Percentiles rank a stretch among this genome's conserved stretches.
Conservation (phyloP, 2,797 vertebrate genomes). For the Myoxocephalus aenaeus region DNA sequence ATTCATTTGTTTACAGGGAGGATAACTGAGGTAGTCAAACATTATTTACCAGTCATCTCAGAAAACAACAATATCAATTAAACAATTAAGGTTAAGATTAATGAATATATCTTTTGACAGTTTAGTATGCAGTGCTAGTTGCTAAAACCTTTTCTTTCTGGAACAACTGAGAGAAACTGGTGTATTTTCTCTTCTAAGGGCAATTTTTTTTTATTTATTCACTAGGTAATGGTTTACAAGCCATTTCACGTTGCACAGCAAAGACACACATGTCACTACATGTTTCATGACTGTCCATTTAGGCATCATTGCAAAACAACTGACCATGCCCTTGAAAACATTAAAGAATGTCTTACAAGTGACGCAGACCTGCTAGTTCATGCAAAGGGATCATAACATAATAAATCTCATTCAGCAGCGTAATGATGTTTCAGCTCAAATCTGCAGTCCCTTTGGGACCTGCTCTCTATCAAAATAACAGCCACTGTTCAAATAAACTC, state of each 20-base stretch:
- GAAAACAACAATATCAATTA: slow-evolving; percentile 37
- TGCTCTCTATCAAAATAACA: slow-evolving; percentile 77
- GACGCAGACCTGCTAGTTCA: slow-evolving; percentile 65
- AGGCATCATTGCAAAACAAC: slow-evolving; percentile 41
- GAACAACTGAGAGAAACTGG: not conserved
- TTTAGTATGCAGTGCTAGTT: slow-evolving; percentile 2
- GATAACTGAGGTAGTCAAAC: slow-evolving; percentile 27
- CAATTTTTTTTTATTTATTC: not conserved
- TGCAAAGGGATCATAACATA: slow-evolving; percentile 66
- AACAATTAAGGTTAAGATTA: slow-evolving; percentile 21
- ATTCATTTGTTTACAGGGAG: slow-evolving; percentile 37
- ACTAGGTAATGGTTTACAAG: not conserved
- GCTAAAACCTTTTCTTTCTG: not conserved
- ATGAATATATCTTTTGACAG: slow-evolving; percentile 33
- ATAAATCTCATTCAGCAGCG: slow-evolving; percentile 74
- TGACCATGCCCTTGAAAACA: slow-evolving; percentile 57
- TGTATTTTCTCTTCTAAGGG: not conserved
- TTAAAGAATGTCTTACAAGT: slow-evolving; percentile 53
- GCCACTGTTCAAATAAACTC: slow-evolving; percentile 78
- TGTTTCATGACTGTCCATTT: slow-evolving; percentile 47
- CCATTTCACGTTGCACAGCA: not conserved
- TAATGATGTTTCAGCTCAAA: slow-evolving; percentile 76
- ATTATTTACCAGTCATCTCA: slow-evolving; percentile 12
- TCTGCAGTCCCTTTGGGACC: slow-evolving; percentile 69
- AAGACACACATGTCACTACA: slow-evolving; percentile 13